These are phyloP conservation scores for Serripes groenlandicus DNA, from an alignment of 2,888 invertebrate species.

Conservation along the genomic window DNA sequence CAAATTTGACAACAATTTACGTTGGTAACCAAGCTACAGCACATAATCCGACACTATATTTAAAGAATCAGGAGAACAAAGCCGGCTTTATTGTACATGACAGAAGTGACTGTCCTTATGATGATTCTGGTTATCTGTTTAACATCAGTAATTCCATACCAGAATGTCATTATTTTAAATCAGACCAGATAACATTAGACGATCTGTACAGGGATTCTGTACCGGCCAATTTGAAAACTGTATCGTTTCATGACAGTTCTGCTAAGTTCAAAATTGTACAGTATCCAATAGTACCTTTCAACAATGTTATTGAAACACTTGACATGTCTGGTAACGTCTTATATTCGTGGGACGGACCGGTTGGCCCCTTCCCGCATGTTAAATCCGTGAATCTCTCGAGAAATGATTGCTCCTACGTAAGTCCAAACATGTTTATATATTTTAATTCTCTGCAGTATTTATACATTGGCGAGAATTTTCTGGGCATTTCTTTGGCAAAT, in stretches of 20 bases:
- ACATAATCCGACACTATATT: not conserved
- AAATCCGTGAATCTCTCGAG: constrained; percentile 40
- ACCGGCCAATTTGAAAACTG: constrained; percentile 1
- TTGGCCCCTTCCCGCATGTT: constrained; percentile 26
- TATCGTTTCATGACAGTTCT: constrained; percentile 6
- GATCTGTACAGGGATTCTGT: not conserved
- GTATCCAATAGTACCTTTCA: not conserved
- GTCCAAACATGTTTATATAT: constrained; percentile 10
- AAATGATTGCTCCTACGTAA: constrained; percentile 25
- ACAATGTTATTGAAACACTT: constrained; percentile 19
- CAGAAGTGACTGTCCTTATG: constrained; percentile 15
- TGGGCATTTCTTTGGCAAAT: constrained; percentile 31
- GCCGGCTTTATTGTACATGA: not conserved
- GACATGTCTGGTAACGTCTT: constrained; percentile 44
- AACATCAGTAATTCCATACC: constrained; percentile 10
- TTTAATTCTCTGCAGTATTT: constrained; percentile 17
- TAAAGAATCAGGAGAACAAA: not conserved
- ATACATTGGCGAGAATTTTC: constrained; percentile 33
- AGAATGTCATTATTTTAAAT: constrained; percentile 20
- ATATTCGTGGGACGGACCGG: constrained; percentile 13
- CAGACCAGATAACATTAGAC: not conserved
- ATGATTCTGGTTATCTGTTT: constrained; percentile 8
- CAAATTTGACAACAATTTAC: constrained; percentile 7
- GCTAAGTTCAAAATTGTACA: constrained; percentile 19
- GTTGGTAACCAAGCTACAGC: constrained; percentile 12